phyloP scores from a whole-genome alignment of 2,113 vertebrate genomes.

The Pagrus major region DNA sequence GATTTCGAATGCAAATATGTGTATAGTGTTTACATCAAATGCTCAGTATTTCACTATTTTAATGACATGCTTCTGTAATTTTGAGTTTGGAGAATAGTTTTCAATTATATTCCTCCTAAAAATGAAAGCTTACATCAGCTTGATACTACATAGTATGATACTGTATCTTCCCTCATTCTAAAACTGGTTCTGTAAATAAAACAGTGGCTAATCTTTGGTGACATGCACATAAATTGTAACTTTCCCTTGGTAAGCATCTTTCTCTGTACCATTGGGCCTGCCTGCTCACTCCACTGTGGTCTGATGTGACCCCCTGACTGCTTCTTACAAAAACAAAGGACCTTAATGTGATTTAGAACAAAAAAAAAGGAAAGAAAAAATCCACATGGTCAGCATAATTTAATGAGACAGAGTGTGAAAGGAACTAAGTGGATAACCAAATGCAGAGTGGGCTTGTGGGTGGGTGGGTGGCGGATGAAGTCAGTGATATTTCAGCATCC shows the following conservation, averaged over 20 bases:
- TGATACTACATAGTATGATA: not conserved
- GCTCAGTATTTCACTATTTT: not conserved
- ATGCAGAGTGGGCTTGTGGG: constrained; percentile 67
- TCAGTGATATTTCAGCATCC: constrained; percentile 77
- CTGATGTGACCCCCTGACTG: constrained; percentile 23
- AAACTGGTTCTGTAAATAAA: constrained; percentile 30
- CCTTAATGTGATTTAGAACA: constrained; percentile 51
- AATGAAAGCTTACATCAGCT: not conserved
- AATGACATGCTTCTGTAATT: not conserved
- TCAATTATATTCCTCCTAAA: not conserved
- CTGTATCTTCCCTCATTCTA: constrained; percentile 4
- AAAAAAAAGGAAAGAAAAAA: constrained; percentile 8
- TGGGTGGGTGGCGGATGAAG: constrained; percentile 68
- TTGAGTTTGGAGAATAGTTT: not conserved
- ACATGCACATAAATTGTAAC: not conserved
- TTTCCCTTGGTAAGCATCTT: constrained; percentile 13
- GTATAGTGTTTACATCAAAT: not conserved
- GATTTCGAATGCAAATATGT: not conserved
- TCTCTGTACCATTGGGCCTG: not conserved
- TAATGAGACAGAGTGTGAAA: constrained; percentile 74
- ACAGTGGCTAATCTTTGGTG: not conserved
- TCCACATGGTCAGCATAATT: constrained; percentile 67
- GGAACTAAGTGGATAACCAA: constrained; percentile 73
- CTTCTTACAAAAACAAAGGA: constrained; percentile 51
- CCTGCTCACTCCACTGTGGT: constrained; percentile 21